Percentiles rank a stretch among this genome's conserved stretches.
Conservation (phyloP, 1,140 invertebrate species). For the Ips typographus region DNA sequence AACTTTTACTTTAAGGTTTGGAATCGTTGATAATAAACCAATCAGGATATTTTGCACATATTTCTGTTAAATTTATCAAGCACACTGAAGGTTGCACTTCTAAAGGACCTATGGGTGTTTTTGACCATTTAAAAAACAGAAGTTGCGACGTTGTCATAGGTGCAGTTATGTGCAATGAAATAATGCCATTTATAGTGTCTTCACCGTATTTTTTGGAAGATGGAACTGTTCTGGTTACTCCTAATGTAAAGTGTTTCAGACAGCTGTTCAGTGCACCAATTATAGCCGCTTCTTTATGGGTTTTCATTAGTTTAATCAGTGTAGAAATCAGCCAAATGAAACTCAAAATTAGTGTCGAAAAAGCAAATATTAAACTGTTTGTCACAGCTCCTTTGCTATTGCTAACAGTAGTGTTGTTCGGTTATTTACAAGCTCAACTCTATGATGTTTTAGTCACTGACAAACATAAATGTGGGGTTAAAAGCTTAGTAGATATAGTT, state of each 20-base stretch:
- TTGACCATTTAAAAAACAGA: not conserved
- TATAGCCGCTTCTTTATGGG: not conserved
- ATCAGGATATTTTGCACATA: not conserved
- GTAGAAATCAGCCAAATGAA: not conserved
- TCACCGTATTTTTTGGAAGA: not conserved
- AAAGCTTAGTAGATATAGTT: constrained; percentile 7
- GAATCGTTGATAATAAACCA: not conserved
- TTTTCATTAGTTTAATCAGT: not conserved
- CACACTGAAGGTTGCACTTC: not conserved
- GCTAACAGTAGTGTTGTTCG: not conserved
- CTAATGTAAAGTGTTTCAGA: constrained; percentile 1
- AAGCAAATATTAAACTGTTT: not conserved
- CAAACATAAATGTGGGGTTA: not conserved
- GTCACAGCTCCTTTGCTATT: not conserved
- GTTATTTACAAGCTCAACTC: constrained; percentile 4
- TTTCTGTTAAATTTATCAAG: not conserved
- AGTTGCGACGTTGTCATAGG: not conserved
- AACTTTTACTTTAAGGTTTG: not conserved
- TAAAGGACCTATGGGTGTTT: not conserved
- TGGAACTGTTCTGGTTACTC: constrained; percentile 5
- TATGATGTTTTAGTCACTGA: constrained; percentile 1
- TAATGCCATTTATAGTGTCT: too few relatives aligned
- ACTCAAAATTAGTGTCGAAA: not conserved
- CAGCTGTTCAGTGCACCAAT: not conserved
- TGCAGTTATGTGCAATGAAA: not conserved